phyloP scores from a whole-genome alignment of 2,113 vertebrate genomes.

The Malurus elegans region DNA sequence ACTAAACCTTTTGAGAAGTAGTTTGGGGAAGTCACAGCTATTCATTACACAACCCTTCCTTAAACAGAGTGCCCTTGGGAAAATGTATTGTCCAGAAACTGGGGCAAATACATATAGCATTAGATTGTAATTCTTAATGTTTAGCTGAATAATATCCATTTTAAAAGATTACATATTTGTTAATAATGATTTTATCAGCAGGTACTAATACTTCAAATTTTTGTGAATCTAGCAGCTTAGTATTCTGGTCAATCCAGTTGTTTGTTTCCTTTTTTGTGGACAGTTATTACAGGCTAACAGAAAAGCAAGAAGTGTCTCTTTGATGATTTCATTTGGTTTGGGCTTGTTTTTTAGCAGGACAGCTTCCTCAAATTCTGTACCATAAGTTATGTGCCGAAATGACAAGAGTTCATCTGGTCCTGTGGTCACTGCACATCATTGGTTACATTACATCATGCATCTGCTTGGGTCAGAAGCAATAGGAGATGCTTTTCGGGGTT shows the following conservation, averaged over 20 bases:
- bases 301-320: background rate
- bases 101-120: background rate
- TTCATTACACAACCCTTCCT: background rate
- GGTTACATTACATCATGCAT: background rate
- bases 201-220: background rate
- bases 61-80: background rate
- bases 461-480: background rate
- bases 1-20: background rate
- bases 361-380: background rate
- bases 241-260: background rate
- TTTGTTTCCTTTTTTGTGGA: background rate
- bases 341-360: background rate
- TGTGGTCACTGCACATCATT: background rate
- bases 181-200: background rate
- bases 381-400: background rate
- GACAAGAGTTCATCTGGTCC: background rate
- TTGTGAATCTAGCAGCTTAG: background rate
- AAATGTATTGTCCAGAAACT: background rate
- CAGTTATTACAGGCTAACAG: background rate
- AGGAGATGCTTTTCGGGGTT: fast-evolving
- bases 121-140: background rate
- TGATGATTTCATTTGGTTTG: background rate
- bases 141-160: background rate
- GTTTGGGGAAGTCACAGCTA: background rate
- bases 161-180: background rate